A percentile compares a stretch with the other conserved stretches of the same genome.
Conservation (phyloP, 2,888 invertebrate species). For the Tetropium fuscum region DNA sequence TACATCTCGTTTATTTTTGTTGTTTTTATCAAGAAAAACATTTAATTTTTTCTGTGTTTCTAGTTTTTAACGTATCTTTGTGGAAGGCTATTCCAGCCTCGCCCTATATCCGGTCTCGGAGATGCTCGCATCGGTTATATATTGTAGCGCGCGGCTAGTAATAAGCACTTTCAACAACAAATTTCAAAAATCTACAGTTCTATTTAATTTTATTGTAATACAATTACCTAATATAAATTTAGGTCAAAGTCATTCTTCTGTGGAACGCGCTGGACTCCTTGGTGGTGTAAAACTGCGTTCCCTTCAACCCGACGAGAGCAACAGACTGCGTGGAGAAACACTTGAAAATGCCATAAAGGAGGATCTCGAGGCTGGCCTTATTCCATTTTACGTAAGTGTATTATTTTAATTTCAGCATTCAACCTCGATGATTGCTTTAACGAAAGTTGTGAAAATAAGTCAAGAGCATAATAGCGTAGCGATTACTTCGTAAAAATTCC, state of each 20-base stretch:
- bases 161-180: too few species aligned
- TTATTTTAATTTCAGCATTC: background rate
- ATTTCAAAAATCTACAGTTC: too few species aligned
- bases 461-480: background rate
- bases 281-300: slow-evolving; percentile 86
- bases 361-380: slow-evolving; percentile 89
- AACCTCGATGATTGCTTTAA: slow-evolving; percentile 2
- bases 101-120: too few species aligned
- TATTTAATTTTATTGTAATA: background rate
- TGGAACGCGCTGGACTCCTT: slow-evolving; percentile 91
- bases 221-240: slow-evolving; percentile 29
- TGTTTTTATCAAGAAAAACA: too few species aligned
- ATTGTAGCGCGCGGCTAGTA: too few species aligned
- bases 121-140: too few species aligned
- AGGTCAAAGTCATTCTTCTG: slow-evolving; percentile 94
- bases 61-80: too few species aligned
- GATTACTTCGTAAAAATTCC: too few species aligned
- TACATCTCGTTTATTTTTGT: too few species aligned
- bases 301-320: slow-evolving; percentile 78
- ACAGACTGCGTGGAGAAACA: slow-evolving; percentile 80
- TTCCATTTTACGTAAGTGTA: slow-evolving; percentile 92
- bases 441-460: background rate
- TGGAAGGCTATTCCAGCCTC: too few species aligned
- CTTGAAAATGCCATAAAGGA: slow-evolving; percentile 84
- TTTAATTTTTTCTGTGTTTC: too few species aligned